Evolutionary conservation across 2,888 invertebrate genomes (phyloP), one percentile per base, ranked within the genome.

Genomic region (Pammene aurita): DNA sequence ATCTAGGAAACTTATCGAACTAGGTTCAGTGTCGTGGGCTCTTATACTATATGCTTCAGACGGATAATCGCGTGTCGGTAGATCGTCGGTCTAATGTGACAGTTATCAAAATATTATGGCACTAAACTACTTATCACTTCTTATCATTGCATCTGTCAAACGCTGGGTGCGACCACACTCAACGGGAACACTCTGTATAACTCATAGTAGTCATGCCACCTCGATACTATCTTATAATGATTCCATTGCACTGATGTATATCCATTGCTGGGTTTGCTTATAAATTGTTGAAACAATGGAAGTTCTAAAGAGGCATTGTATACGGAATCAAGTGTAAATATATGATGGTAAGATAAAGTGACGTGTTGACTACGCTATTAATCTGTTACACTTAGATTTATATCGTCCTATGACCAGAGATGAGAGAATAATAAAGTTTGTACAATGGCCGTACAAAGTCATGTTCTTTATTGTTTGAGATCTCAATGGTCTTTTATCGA

Each of bases 291-390:
- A 10, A 11, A 26, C 10, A 2, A 11, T 1, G 26, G 1, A 26
- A 1, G 13, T 26, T 26, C 5, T 11, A 26, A 10, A 9, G 42
- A 50, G 18, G 50, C 13, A 26, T 18, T 50, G 50, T 7, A 26
- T 50, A 11, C 6, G 26, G 34, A 34, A 54, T n/a, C 0, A n/a
- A 7, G 7, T 35, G 54, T 4, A 54, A 54, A 42, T 66, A 10
- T 7, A 61, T 46, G 38, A 55, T 55, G 35, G 67, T 64, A 67
- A 41, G 70, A 69, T 74, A 70, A 73, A 72, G 73, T 74, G 76
- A 73, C 73, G 72, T 66, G 74, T 69, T 72, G 76, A 72, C 73
- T 74, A 72, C 66, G 70, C 76, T 76, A 78, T 78, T 80, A 78
- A 79, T 79, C 74, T 78, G 73, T 73, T 74, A 71, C 72, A 73